Evolutionary conservation across 2,113 vertebrate genomes (phyloP), one percentile per base, ranked within the genome.

Genomic region (Planiliza haematocheilus): DNA sequence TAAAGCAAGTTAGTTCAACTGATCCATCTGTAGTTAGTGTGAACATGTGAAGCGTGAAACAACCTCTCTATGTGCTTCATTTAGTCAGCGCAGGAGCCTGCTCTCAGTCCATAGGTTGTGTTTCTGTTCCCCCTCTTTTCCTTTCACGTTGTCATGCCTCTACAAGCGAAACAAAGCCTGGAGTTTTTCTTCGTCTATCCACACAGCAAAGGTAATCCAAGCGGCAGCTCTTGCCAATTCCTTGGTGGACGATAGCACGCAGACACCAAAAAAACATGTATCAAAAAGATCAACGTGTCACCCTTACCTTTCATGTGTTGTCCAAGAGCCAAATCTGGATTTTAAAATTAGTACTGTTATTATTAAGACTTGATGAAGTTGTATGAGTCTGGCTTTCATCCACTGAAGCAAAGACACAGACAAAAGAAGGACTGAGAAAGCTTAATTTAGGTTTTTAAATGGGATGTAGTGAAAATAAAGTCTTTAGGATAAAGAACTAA

Each of bases 11-110:
- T 37, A 38, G 14, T 68, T 68, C n/a, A 58, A 13, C 42, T 5
- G 7, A 71, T 61, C 64, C 64, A 61, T 55, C 7, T 38, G 57
- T 43, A 55, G 66, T 66, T 63, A 7, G 66, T 38, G 6, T 18
- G 48, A 67, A 71, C 52, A 70, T 34, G 21, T 50, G 34, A 67
- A 57, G 69, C 69, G 71, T 75, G 42, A 78, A 79, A 70, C 42
- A 24, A 66, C 14, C 1, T 69, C 36, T n/a, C 37, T 42, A 11
- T 64, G 60, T 42, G 48, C 64, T 69, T 69, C 18, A 71, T 62
- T 57, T 75, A 75, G 49, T 59, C 21, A 48, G 24, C 34, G 43
- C n/a, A 24, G 34, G 42, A 63, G 53, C 41, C 20, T 55, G 9
- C 8, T 53, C 43, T 36, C 48, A 69, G 42, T 48, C 42, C 45